Evolutionary conservation across 1,140 invertebrate species (phyloP), one percentile per base, ranked within the genome.

Genomic region (Drosophila bocqueti): DNA sequence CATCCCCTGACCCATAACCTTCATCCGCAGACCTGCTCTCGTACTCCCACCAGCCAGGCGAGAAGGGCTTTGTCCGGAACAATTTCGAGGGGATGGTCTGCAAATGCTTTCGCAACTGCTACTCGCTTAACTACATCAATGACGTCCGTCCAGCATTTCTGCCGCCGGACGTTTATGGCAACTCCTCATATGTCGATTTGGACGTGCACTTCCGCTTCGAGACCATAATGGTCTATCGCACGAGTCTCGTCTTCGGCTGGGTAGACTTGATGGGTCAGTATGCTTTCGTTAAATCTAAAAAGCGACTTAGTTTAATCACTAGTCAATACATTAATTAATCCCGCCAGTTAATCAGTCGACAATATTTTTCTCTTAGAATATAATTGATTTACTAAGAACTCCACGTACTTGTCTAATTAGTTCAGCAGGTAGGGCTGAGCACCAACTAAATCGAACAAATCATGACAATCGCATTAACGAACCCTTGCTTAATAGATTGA

Each of bases 71-170:
- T 67, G 83, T 93, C 31, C 76, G 65, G 10, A 87, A 78, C 62
- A 61, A 84, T 42, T 54, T 81, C 29, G 52, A 80, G 43, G 92
- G 92, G 36, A 93, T 93, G 89, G 55, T 79, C 34, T 93, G 92
- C 60, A 83, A 85, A 49, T 93, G 92, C 64, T 91, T 91, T 61
- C 91, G 83, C 61, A 93, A 93, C 64, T 93, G 92, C 60, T 86
- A 89, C 54, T 87, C 91, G 31, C 72, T 93, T 7, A 91, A 92
- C 73, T 93, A 91, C 68, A 52, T 91, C 24, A 77, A 57, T 64
- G 91, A 93, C 82, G 91, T 92, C 18, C 79, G 92, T 18, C 81
- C 92, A 31, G 76, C 91, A 9, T 92, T 91, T 73, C 58, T 92
- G 55, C 79, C 91, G 18, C 57, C 83, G 64, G 80, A 91, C 52